Evolutionary conservation across 2,113 vertebrate genomes (phyloP), one percentile per base, ranked within the genome.

Genomic region (Oxyruncus cristatus): DNA sequence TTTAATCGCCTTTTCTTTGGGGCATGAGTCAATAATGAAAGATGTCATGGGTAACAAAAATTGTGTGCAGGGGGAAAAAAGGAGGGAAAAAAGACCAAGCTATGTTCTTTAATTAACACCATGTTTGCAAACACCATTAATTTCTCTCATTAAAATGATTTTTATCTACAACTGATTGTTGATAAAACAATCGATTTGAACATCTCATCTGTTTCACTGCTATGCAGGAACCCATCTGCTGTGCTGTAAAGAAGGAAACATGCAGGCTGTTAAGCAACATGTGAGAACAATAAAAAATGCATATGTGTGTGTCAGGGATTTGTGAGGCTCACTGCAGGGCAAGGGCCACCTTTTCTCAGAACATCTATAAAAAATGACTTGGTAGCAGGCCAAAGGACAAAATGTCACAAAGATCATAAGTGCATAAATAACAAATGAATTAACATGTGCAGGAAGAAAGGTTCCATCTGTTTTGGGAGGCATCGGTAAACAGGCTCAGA

Each of bases 11-110:
- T 98, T 98, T 98, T 98, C 98, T 99, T 98, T 97, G 98, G 98
- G 98, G 98, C 98, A 98, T 96, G 97, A 99, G 98, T 99, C 99
- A 99, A 99, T 99, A 99, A 99, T 99, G 98, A 99, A 98, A 99
- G 98, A 98, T 98, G 98, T 99, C 98, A 98, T 86, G 98, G 96
- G 96, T 97, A 98, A 98, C 98, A 98, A 98, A 98, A 98, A 98
- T 97, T 95, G 97, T 97, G 97, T 93, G 97, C 94, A 96, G 84
- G 71, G 92, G 72, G 66, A 77, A 87, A 86, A 68, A 70, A 77
- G 78, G 86, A 74, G 89, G 61, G 49, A 89, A 95, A 96, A 96
- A 89, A 86, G 95, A 93, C 95, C 96, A 93, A 97, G 96, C 97
- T 97, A 97, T 98, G 97, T 98, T 98, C 98, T 98, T 97, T 98